phyloP scores from a whole-genome alignment of 2,888 invertebrate species.

The Harpalus rubripes region DNA sequence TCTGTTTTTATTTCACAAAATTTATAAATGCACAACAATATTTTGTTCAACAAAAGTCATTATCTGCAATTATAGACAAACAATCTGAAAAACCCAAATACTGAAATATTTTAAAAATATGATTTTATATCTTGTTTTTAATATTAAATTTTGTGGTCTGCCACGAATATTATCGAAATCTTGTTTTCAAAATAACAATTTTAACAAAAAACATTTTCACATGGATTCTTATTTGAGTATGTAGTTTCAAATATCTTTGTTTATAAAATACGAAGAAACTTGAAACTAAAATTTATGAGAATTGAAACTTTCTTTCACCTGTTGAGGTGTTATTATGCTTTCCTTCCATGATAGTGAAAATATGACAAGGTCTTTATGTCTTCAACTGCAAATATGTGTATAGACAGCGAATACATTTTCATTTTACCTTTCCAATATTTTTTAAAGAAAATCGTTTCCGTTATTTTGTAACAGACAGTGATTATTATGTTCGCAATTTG shows the following conservation, averaged over 20 bases:
- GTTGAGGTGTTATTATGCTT: slow-evolving; percentile 8
- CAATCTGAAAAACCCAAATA: background rate
- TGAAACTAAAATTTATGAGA: background rate
- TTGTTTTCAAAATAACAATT: background rate
- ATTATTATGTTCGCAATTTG: background rate
- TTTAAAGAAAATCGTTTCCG: background rate
- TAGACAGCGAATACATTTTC: background rate
- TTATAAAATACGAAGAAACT: slow-evolving; percentile 17
- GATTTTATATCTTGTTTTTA: background rate
- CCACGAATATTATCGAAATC: slow-evolving; percentile 6
- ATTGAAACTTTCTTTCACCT: slow-evolving; percentile 22
- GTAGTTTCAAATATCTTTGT: slow-evolving; percentile 3
- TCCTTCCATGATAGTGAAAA: slow-evolving; percentile 25
- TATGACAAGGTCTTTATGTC: slow-evolving; percentile 31
- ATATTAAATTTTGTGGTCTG: slow-evolving; percentile 13
- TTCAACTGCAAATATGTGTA: slow-evolving; percentile 13
- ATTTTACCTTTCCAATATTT: slow-evolving; percentile 11
- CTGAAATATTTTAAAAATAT: background rate
- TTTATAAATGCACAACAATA: no score
- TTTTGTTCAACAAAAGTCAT: no score
- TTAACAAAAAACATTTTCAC: background rate
- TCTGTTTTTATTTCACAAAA: no score
- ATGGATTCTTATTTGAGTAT: background rate
- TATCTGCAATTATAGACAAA: background rate
- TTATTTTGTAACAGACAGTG: background rate